phyloP scores from a whole-genome alignment of 2,888 invertebrate genomes.

The Acheta domesticus region DNA sequence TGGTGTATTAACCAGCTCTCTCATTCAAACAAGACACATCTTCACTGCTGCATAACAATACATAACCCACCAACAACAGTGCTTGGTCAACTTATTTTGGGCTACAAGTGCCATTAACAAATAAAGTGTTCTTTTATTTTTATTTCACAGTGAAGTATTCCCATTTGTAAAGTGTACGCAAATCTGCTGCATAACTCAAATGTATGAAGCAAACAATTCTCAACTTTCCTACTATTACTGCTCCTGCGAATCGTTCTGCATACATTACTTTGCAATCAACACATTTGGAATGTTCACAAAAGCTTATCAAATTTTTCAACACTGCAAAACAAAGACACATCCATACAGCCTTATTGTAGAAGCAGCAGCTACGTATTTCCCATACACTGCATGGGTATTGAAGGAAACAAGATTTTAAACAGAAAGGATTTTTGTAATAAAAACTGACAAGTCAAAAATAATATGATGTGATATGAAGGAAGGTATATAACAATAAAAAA shows the following conservation, averaged over 20 bases:
- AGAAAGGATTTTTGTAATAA: no score
- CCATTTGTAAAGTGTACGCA: background rate
- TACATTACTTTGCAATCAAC: background rate
- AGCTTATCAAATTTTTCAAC: slow-evolving; percentile 7
- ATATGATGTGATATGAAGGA: background rate
- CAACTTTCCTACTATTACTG: slow-evolving; percentile 3
- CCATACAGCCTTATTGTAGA: background rate
- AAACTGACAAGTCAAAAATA: no score
- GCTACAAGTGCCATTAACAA: slow-evolving; percentile 8
- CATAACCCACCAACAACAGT: background rate
- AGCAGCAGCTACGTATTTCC: background rate
- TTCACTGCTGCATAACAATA: background rate
- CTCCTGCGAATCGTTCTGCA: background rate
- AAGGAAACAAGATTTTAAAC: no score
- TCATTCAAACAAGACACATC: background rate
- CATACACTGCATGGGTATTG: background rate
- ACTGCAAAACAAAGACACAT: background rate
- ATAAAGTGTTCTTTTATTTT: background rate
- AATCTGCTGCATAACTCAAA: slow-evolving; percentile 2
- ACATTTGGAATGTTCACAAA: slow-evolving; percentile 4
- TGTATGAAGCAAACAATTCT: slow-evolving; percentile 1
- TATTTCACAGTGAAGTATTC: background rate
- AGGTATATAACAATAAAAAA: background rate
- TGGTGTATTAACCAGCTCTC: background rate
- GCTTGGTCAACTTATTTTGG: background rate